Conservation (phyloP, 2,888 invertebrate species). For the Anarsia innoxiella region DNA sequence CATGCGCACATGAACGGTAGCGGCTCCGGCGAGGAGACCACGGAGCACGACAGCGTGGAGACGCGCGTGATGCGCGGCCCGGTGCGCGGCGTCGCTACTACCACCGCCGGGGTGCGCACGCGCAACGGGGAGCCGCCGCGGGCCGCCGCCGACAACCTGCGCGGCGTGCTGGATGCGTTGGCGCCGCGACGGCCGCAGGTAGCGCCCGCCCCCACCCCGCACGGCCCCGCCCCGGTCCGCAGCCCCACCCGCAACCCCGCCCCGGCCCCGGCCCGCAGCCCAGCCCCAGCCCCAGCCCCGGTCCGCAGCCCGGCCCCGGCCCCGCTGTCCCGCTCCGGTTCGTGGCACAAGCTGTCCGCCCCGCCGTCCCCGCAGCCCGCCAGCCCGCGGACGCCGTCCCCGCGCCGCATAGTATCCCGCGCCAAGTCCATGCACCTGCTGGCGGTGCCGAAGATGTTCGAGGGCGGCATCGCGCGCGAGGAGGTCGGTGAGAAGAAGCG, state of each 20-base stretch:
- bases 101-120: conserved; percentile 73
- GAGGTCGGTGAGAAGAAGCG: conserved; percentile 81
- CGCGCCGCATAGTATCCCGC: conserved; percentile 63
- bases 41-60: conserved; percentile 79
- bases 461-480: conserved; percentile 83
- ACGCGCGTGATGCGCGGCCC: conserved; percentile 85
- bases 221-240: conserved; percentile 80
- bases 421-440: conserved; percentile 85
- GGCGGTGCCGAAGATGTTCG: conserved; percentile 85
- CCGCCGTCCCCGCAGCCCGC: conserved; percentile 28
- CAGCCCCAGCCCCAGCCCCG: conserved; percentile 41
- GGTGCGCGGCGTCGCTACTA: conserved; percentile 82
- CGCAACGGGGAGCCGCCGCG: conserved; percentile 49
- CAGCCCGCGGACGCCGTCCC: conserved; percentile 53
- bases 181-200: conserved; percentile 54
- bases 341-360: conserved; percentile 86
- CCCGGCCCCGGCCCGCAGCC: conserved; percentile 26
- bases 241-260: conserved; percentile 42
- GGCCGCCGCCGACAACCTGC: conserved; percentile 47
- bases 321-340: conserved; percentile 79
- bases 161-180: conserved; percentile 76
- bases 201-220: conserved; percentile 25
- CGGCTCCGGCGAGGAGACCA: conserved; percentile 47
- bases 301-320: conserved; percentile 36
- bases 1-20: conserved; percentile 34